Base-by-base conservation (phyloP, 2,888 invertebrate species). In the Pomacea canaliculata region DNA sequence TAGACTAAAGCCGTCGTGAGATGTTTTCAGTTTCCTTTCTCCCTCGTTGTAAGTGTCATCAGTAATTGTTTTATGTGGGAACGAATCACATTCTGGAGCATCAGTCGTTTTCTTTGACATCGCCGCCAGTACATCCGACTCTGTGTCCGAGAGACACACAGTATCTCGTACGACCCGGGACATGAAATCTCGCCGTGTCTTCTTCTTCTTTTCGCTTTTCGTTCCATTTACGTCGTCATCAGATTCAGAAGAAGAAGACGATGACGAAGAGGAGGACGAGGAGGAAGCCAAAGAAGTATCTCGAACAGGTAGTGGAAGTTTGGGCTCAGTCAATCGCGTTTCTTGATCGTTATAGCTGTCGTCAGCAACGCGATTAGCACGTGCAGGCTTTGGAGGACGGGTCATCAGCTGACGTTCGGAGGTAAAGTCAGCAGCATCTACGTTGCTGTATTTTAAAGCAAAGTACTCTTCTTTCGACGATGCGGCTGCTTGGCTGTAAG, bases 201-300 rank as follows among this genome's bases (percentile, higher is more conserved):
- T n/a, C 7, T 63, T 27, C 27, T 63, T 63, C 19, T 63, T 27
- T 19, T 63, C 63, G 63, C 63, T 23, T 63, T n/a, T 63, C n/a
- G 10, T 3, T 12, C n/a, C 63, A 23, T 63, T 63, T 63, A 7
- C n/a, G n/a, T 63, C 63, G 19, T 23, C 51, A 7, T 73, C 73
- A 59, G 73, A 73, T 1, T 59, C 66, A 46, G 73, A 67, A 1
- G 73, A 72, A 18, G 69, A 69, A 16, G 51, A 56, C 51, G 51
- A 56, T 16, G 51, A 56, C 19, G 72, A 71, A 13, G 71, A 66
- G 19, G 72, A 73, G 37, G 73, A 67, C 8, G 73, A 66, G 23
- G 73, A 59, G n/a, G 67, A 73, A 9, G 16, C 3, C 13, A 66
- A 46, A 19, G 67, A 67, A n/a, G 66, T 67, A 23, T 59, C 59